Evolutionary conservation across 2,888 invertebrate genomes (phyloP).

Genomic region (Camptogramma bilineatum): DNA sequence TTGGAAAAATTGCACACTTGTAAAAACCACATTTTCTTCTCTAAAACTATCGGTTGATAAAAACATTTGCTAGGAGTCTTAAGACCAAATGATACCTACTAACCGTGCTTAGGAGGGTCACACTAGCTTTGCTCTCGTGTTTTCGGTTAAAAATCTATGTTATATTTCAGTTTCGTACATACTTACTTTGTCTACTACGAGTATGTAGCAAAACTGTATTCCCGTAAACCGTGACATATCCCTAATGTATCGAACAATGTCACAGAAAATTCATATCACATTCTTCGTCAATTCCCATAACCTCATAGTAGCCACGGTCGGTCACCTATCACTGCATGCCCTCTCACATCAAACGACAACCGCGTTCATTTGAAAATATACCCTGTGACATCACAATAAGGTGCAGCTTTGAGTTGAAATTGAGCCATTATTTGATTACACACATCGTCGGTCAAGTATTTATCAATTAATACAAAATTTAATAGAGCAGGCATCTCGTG

Average conservation of each 20-base stretch:
- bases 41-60: no score
- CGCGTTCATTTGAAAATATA: conserved; percentile 31
- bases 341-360: conserved; percentile 37
- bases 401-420: conserved; percentile 38
- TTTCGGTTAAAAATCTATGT: no score
- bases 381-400: conserved; percentile 11
- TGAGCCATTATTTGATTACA: conserved; percentile 82
- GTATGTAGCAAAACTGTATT: neutral
- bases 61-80: no score
- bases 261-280: conserved; percentile 51
- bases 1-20: no score
- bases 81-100: no score
- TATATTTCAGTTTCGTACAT: no score
- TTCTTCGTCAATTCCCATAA: conserved; percentile 49
- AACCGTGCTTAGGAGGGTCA: no score
- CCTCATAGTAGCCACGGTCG: conserved; percentile 50
- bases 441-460: conserved; percentile 81
- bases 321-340: conserved; percentile 49
- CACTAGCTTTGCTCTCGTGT: no score
- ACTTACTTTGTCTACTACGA: no score
- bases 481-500: conserved; percentile 73
- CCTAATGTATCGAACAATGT: conserved; percentile 25
- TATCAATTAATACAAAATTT: conserved; percentile 80
- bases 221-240: neutral
- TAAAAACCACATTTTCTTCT: no score